Evolutionary conservation across 2,888 invertebrate species (phyloP).

Genomic region (Rhyacophila evoluta): DNA sequence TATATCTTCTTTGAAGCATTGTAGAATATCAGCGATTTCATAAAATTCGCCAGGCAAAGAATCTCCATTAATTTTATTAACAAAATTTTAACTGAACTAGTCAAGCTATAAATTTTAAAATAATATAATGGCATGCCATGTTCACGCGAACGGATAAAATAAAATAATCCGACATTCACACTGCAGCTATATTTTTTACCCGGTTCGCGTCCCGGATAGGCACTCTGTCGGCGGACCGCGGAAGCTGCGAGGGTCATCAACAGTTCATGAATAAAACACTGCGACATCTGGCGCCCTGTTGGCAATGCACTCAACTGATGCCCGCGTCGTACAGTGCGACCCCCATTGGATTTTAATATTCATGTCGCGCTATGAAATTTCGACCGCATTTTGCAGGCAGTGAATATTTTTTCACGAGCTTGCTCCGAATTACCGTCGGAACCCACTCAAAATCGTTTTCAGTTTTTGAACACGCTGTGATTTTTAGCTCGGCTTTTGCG

Average conservation of each 20-base stretch:
- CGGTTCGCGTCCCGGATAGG: background rate
- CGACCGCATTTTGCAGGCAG: slow-evolving; percentile 27
- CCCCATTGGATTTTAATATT: slow-evolving; percentile 54
- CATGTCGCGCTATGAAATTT: slow-evolving; percentile 43
- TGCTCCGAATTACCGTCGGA: background rate
- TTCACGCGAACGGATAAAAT: background rate
- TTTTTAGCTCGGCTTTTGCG: background rate
- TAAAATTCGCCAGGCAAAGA: too few relatives aligned
- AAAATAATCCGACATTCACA: background rate
- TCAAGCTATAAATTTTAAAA: background rate
- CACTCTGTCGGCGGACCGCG: background rate
- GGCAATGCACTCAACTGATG: slow-evolving; percentile 37
- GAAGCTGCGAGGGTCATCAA: slow-evolving; percentile 7
- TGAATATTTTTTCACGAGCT: background rate
- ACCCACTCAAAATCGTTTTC: background rate
- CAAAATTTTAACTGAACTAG: background rate
- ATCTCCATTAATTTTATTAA: too few relatives aligned
- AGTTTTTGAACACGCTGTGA: slow-evolving; percentile 5
- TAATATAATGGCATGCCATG: background rate
- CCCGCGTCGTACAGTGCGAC: slow-evolving; percentile 27
- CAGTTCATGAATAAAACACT: slow-evolving; percentile 49
- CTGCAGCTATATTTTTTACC: background rate
- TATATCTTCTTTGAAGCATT: too few relatives aligned
- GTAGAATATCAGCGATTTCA: too few relatives aligned
- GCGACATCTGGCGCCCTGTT: slow-evolving; percentile 43